Percentiles rank a stretch among this genome's conserved stretches.
These are phyloP conservation scores for Halyomorpha halys DNA, from an alignment of 1,140 invertebrate genomes.

Conservation along the genomic window DNA sequence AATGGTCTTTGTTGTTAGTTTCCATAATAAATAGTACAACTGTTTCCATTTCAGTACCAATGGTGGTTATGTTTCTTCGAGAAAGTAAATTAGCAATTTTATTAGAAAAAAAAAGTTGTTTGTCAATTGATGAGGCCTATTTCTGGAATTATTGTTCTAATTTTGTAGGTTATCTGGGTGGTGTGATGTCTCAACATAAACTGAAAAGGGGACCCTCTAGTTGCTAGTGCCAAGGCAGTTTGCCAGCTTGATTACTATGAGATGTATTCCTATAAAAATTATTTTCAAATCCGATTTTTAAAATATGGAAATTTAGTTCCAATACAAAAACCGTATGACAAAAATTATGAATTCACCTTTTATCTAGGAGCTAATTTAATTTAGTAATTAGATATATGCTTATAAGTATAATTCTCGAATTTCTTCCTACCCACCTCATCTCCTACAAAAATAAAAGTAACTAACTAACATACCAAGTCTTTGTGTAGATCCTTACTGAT, in stretches of 20 bases:
- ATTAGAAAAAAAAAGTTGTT: neutral
- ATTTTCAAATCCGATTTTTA: no score
- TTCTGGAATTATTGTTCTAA: slow-evolving; percentile 9
- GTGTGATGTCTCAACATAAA: slow-evolving; percentile 23
- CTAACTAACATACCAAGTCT: slow-evolving; percentile 72
- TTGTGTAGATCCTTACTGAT: slow-evolving; percentile 92
- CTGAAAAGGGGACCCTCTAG: slow-evolving; percentile 2
- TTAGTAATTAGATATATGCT: no score
- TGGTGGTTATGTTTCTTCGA: no score
- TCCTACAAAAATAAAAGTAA: neutral
- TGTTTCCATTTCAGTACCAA: no score
- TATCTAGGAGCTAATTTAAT: no score
- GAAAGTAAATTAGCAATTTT: no score
- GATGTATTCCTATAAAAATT: neutral
- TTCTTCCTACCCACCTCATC: neutral
- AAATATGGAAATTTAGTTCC: no score
- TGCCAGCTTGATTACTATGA: slow-evolving; percentile 7
- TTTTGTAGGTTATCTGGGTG: slow-evolving; percentile 4
- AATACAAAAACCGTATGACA: no score
- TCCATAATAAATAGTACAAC: no score
- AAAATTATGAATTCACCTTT: no score
- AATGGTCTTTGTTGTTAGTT: no score
- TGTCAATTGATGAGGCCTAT: neutral
- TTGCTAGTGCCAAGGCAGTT: slow-evolving; percentile 21
- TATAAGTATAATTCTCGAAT: neutral